Conservation (phyloP, 1,140 invertebrate species). For the Dysdera silvatica region DNA sequence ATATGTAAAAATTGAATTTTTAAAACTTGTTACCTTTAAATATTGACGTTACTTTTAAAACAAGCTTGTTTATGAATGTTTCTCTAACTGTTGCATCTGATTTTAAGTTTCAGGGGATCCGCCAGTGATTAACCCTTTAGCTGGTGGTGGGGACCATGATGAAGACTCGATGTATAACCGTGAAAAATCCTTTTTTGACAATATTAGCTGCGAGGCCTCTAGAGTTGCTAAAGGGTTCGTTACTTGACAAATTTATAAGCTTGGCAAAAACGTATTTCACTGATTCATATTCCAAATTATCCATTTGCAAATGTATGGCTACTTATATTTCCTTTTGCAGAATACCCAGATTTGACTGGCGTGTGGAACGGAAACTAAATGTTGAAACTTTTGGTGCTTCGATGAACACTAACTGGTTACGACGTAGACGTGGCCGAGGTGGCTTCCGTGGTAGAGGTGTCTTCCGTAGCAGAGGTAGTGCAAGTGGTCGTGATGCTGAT, state of each 20-base stretch:
- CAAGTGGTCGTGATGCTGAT: background rate
- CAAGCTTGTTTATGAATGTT: too few species aligned
- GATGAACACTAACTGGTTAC: background rate
- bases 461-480: conserved; percentile 7
- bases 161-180: too few species aligned
- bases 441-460: conserved; percentile 4
- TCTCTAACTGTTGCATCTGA: too few species aligned
- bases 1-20: too few species aligned
- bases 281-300: too few species aligned
- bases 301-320: too few species aligned
- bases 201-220: conserved; percentile 94
- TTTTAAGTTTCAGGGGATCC: too few species aligned
- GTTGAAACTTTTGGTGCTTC: conserved; percentile 91
- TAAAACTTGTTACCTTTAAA: too few species aligned
- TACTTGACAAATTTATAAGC: background rate
- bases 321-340: conserved; percentile 36
- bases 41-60: too few species aligned
- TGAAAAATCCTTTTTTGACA: conserved; percentile 97
- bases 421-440: conserved; percentile 11
- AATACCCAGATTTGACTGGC: conserved; percentile 81
- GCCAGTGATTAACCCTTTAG: too few species aligned
- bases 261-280: too few species aligned
- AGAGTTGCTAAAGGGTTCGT: conserved; percentile 75
- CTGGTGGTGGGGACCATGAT: too few species aligned
- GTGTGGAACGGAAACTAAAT: conserved; percentile 92